Evolutionary conservation across 1,140 invertebrate species (phyloP).

Genomic region (Cheumatopsyche charites): DNA sequence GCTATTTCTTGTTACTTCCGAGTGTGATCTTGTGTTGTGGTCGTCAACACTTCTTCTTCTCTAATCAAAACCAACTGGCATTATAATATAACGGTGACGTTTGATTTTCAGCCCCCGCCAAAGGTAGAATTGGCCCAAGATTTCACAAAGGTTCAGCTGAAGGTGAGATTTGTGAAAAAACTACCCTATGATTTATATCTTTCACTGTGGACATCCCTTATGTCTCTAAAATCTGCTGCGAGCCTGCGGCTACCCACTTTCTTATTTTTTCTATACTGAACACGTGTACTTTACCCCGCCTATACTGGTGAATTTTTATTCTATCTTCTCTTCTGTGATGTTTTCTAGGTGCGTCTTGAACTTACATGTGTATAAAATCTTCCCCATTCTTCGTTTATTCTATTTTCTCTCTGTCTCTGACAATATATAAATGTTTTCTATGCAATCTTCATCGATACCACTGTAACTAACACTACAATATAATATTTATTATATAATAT

Average conservation of each 20-base stretch:
- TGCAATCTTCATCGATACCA: slow-evolving; percentile 20
- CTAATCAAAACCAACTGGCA: not conserved
- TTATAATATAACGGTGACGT: slow-evolving; percentile 4
- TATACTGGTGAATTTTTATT: not conserved
- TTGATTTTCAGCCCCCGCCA: slow-evolving; percentile 45
- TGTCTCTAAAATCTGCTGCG: slow-evolving; percentile 4
- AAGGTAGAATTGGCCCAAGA: slow-evolving; percentile 40
- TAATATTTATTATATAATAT: slow-evolving; percentile 19
- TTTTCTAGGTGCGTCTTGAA: not conserved
- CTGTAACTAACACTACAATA: slow-evolving; percentile 18
- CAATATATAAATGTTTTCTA: not conserved
- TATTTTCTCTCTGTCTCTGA: not conserved
- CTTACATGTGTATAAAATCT: slow-evolving; percentile 1
- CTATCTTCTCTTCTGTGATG: not conserved
- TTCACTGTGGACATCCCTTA: slow-evolving; percentile 3
- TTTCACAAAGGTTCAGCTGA: slow-evolving; percentile 46
- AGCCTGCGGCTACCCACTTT: not conserved
- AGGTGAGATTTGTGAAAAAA: slow-evolving; percentile 41
- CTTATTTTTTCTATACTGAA: not conserved
- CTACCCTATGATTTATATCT: not conserved
- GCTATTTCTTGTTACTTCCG: slow-evolving; percentile 12
- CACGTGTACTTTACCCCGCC: not conserved
- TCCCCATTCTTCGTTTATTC: not conserved
- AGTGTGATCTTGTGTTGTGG: slow-evolving; percentile 15
- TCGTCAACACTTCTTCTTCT: slow-evolving; percentile 3